Base-by-base conservation (phyloP, 2,797 vertebrate species). In the Protosalanx chinensis region DNA sequence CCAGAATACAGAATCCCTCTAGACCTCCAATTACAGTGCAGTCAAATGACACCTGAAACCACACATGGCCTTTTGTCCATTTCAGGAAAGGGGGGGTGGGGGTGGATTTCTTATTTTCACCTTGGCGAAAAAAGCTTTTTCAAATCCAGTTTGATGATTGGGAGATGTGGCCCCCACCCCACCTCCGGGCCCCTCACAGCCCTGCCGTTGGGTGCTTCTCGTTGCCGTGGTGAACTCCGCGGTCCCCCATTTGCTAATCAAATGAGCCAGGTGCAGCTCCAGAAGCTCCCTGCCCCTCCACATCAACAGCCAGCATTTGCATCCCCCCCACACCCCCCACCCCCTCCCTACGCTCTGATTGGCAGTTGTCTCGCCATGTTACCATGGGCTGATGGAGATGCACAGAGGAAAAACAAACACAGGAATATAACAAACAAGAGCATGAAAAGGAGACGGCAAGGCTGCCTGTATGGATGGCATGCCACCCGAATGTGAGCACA, bases 221-320 rank as follows among this genome's bases (percentile, higher is more conserved):
- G 64, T 33, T 68, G 29, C 53, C 18, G 46, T 74, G 60, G 29
- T 13, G 53, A 46, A n/a, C 70, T 61, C 66, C 49, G 23, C 10
- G 16, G 64, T 41, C 73, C 76, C 84, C 76, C 64, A 90, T 91
- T 93, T 93, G 88, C 77, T 82, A 91, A 84, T 82, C 90, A 93
- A 93, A 93, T 93, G 87, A 90, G 73, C 33, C 74, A 68, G 90
- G 89, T 87, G 85, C 84, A 78, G 81, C 10, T 76, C 73, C 20
- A 70, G 76, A 84, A 84, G 75, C 82, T 80, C 64, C 16, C 62
- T 83, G 84, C 59, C 71, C 60, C 67, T 60, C 53, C 49, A 69
- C 61, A 75, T 82, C 86, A 84, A 72, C 20, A 59, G 41, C 65
- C 72, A 3, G 0, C 64, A 53, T 80, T 91, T 89, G 84, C 85